phyloP scores from a whole-genome alignment of 2,888 invertebrate genomes.

The Lypha dubia region DNA sequence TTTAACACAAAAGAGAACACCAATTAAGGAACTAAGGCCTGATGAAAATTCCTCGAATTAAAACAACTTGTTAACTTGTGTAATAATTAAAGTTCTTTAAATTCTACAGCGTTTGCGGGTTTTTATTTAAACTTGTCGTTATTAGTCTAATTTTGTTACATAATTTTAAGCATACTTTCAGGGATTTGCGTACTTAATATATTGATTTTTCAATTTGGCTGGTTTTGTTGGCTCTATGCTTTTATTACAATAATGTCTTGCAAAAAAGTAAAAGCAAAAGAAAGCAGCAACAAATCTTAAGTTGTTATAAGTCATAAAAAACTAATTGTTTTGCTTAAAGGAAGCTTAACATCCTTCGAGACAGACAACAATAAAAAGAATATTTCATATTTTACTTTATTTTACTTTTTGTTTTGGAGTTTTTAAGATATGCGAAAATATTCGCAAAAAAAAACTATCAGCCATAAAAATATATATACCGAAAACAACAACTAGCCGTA shows the following conservation, averaged over 20 bases:
- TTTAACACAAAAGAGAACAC: no score
- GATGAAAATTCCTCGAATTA: no score
- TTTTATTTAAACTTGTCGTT: not conserved
- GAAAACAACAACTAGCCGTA: slow-evolving; percentile 68
- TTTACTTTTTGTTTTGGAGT: not conserved
- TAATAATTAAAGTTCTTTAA: not conserved
- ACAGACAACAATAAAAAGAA: slow-evolving; percentile 65
- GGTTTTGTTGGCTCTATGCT: not conserved
- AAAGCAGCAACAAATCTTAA: slow-evolving; percentile 16
- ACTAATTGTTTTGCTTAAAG: slow-evolving; percentile 71
- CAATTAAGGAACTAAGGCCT: no score
- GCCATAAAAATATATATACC: slow-evolving; percentile 77
- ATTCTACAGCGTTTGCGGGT: not conserved
- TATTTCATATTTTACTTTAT: slow-evolving; percentile 8
- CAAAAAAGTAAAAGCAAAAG: slow-evolving; percentile 2
- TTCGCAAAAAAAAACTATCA: slow-evolving; percentile 1
- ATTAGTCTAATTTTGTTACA: not conserved
- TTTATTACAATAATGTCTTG: slow-evolving; percentile 54
- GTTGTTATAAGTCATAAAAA: slow-evolving; percentile 68
- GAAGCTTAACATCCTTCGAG: slow-evolving; percentile 69
- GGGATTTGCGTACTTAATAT: slow-evolving; percentile 25
- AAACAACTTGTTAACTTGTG: no score
- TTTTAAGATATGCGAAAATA: slow-evolving; percentile 53
- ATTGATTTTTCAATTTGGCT: slow-evolving; percentile 37
- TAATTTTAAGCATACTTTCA: slow-evolving; percentile 33